phyloP scores from a whole-genome alignment of 2,113 vertebrate genomes.

The Rutilus rutilus region DNA sequence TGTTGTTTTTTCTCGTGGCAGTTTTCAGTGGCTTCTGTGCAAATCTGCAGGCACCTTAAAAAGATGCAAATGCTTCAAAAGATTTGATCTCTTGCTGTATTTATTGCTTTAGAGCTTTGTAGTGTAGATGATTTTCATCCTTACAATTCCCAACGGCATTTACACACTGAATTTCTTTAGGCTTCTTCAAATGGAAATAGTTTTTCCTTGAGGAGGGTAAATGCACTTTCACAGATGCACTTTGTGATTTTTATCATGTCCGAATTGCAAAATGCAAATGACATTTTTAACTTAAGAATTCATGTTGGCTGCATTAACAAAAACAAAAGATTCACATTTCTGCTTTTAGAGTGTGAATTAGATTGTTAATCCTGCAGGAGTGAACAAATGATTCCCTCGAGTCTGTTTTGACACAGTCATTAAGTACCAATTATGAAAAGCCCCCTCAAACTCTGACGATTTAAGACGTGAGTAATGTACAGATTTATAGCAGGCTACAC shows the following conservation, averaged over 20 bases:
- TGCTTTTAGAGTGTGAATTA: background rate
- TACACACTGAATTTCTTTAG: background rate
- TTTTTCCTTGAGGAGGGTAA: background rate
- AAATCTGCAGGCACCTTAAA: background rate
- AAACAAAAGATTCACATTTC: background rate
- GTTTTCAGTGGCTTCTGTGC: background rate
- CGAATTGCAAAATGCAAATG: background rate
- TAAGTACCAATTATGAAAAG: conserved; percentile 19
- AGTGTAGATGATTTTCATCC: background rate
- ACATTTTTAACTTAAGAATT: background rate
- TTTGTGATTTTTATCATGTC: background rate
- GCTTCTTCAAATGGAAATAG: background rate
- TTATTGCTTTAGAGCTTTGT: background rate
- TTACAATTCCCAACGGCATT: background rate
- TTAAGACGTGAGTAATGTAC: background rate
- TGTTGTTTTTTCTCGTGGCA: background rate
- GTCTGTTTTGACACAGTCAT: conserved; percentile 22
- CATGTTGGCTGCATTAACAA: background rate
- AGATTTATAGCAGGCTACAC: conserved; percentile 7
- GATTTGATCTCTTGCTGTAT: background rate
- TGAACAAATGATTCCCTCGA: background rate
- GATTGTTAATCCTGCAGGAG: background rate
- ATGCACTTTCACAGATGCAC: background rate
- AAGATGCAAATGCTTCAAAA: conserved; percentile 1
- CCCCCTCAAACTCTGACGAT: background rate